A percentile compares a stretch with the other conserved stretches of the same genome.
Conservation (phyloP, 2,888 invertebrate species). For the Plebejus melissa region DNA sequence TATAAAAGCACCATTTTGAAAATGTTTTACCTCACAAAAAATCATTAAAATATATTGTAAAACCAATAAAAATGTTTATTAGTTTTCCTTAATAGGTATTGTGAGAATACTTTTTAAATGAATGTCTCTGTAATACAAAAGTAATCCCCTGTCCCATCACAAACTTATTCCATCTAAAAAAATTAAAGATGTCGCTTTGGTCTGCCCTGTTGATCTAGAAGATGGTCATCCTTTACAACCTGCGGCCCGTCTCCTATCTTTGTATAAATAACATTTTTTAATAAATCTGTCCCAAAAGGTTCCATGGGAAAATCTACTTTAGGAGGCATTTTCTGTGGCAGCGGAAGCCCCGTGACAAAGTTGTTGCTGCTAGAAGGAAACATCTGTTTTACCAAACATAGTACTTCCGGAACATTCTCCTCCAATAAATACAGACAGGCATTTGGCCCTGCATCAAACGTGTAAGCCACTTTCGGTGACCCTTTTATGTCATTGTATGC, state of each 20-base stretch:
- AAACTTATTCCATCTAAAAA: background rate
- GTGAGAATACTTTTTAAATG: background rate
- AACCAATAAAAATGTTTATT: background rate
- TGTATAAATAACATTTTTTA: constrained; percentile 92
- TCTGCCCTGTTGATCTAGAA: constrained; percentile 52
- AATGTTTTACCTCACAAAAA: background rate
- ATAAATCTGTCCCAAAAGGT: constrained; percentile 70
- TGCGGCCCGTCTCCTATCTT: constrained; percentile 89
- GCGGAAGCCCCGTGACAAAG: constrained; percentile 56
- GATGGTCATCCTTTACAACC: constrained; percentile 61
- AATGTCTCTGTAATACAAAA: background rate
- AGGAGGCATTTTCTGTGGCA: constrained; percentile 41
- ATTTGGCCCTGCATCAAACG: constrained; percentile 99
- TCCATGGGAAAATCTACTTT: constrained; percentile 53
- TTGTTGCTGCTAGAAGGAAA: constrained; percentile 81
- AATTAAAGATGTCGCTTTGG: constrained; percentile 21
- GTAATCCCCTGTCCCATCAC: background rate
- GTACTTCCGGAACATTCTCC: constrained; percentile 83
- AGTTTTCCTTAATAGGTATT: background rate
- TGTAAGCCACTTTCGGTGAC: constrained; percentile 91
- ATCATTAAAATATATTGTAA: background rate
- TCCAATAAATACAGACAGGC: constrained; percentile 92
- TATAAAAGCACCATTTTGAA: background rate
- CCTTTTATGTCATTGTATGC: constrained; percentile 86
- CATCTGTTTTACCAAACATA: constrained; percentile 82